These are phyloP conservation scores for Rhamphomyia laevipes DNA, from an alignment of 2,888 invertebrate genomes.

Conservation along the genomic window DNA sequence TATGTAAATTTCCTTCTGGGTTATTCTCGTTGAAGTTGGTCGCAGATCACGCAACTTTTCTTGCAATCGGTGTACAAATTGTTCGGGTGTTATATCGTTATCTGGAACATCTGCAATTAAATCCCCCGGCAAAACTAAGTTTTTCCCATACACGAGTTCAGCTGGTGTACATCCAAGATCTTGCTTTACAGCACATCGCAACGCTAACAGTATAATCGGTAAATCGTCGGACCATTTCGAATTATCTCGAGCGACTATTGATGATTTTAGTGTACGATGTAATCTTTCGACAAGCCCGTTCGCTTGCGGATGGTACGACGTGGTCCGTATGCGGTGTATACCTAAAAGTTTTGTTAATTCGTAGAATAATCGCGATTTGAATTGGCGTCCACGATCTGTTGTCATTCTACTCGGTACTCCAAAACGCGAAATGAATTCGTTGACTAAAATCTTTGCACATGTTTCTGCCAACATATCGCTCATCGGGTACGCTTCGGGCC, in stretches of 20 bases:
- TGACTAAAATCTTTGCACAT: background rate
- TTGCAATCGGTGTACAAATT: too few species aligned
- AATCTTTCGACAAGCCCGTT: background rate
- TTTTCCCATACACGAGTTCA: background rate
- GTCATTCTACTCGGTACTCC: background rate
- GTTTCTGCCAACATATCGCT: background rate
- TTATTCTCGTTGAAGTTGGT: too few species aligned
- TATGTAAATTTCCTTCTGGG: too few species aligned
- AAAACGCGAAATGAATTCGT: background rate
- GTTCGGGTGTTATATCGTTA: too few species aligned
- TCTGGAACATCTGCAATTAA: background rate
- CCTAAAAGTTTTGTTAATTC: background rate
- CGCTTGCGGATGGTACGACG: background rate
- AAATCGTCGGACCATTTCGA: too few species aligned
- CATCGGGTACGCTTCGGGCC: background rate
- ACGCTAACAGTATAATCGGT: background rate
- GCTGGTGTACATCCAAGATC: background rate
- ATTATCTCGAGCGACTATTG: too few species aligned
- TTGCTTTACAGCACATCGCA: background rate
- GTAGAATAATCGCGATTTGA: too few species aligned
- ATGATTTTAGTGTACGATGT: background rate
- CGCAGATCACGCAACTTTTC: too few species aligned
- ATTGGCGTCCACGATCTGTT: too few species aligned
- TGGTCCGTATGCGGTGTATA: background rate
- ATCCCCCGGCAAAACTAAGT: background rate